phyloP scores from a whole-genome alignment of 35 echinoderm and acorn worm genomes.

The Ptychodera flava region DNA sequence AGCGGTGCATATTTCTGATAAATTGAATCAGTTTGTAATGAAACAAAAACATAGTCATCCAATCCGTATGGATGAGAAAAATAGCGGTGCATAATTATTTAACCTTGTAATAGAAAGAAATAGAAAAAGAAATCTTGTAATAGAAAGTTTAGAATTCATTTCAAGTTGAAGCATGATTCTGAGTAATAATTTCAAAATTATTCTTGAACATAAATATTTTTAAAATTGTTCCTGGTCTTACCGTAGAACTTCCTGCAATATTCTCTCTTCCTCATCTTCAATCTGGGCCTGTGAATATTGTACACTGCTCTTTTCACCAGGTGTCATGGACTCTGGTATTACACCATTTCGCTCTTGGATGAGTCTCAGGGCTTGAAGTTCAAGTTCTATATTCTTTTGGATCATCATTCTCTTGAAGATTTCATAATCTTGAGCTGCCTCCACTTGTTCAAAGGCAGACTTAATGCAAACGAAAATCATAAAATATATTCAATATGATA shows the following conservation, averaged over 20 bases:
- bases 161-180: too few relatives aligned
- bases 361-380: constrained; percentile 69
- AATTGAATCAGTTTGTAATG: too few relatives aligned
- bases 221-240: too few relatives aligned
- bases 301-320: constrained; percentile 30
- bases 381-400: constrained; percentile 80
- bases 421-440: constrained; percentile 59
- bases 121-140: too few relatives aligned
- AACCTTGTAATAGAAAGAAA: too few relatives aligned
- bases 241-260: constrained; percentile 71
- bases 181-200: too few relatives aligned
- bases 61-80: too few relatives aligned
- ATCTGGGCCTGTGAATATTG: constrained; percentile 30
- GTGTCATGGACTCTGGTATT: constrained; percentile 55
- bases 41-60: too few relatives aligned
- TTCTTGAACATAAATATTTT: too few relatives aligned
- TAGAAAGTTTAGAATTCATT: too few relatives aligned
- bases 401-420: constrained; percentile 93
- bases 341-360: constrained; percentile 79
- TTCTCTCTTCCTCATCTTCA: constrained; percentile 74
- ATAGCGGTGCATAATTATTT: too few relatives aligned
- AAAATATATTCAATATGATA: constrained; percentile 2
- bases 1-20: too few relatives aligned
- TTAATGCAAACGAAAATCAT: background rate
- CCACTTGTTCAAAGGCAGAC: constrained; percentile 78